Evolutionary conservation across 1,140 invertebrate species (phyloP).

Genomic region (Zaprionus camerounensis): DNA sequence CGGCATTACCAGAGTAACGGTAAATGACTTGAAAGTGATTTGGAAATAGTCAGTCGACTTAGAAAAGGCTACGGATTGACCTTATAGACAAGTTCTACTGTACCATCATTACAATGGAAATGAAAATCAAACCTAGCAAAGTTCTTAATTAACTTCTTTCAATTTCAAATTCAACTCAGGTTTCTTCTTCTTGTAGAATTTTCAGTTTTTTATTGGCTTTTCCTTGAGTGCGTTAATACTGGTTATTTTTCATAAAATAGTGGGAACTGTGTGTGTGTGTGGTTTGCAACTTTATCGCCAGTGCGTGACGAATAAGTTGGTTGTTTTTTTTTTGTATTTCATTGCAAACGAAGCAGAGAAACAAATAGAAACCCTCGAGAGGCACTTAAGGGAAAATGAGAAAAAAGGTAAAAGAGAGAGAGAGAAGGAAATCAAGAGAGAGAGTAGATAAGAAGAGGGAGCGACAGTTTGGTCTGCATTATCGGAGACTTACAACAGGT

Average conservation of each 20-base stretch:
- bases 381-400: background rate
- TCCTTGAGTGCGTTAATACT: background rate
- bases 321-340: background rate
- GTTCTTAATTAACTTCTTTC: background rate
- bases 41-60: no score
- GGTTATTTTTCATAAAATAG: background rate
- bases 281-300: constrained; percentile 4
- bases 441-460: background rate
- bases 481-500: constrained; percentile 12
- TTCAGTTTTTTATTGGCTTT: background rate
- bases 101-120: background rate
- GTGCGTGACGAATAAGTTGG: constrained; percentile 6
- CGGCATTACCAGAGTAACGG: background rate
- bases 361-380: constrained; percentile 5
- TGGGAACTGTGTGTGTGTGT: background rate
- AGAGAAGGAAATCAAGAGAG: background rate
- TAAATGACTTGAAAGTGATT: no score
- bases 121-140: no score
- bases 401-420: constrained; percentile 1
- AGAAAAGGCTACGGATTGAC: no score
- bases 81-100: background rate
- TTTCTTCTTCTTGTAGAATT: background rate
- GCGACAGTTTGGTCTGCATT: constrained; percentile 11
- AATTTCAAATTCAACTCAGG: background rate
- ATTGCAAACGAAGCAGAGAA: constrained; percentile 12